Percentiles rank a stretch among this genome's conserved stretches.
Evolutionary conservation across 2,113 vertebrate species (phyloP).

Genomic region (Onychostruthus taczanowskii): DNA sequence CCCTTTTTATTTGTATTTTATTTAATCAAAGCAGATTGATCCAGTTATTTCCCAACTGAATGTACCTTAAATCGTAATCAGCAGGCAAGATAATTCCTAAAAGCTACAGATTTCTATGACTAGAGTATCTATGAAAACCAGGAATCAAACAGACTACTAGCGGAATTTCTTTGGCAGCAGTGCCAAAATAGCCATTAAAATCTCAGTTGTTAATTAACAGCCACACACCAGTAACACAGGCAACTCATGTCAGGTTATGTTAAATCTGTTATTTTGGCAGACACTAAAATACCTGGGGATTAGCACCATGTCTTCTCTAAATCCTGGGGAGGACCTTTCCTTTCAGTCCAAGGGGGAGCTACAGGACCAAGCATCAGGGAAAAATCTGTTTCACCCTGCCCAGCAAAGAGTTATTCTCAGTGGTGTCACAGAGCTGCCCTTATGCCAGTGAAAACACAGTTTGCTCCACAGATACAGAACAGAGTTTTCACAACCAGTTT

Average conservation of each 20-base stretch:
- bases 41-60: not conserved
- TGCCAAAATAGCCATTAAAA: not conserved
- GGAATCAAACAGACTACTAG: not conserved
- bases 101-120: not conserved
- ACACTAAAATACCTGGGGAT: not conserved
- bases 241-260: not conserved
- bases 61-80: not conserved
- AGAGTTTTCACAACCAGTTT: not conserved
- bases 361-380: not conserved
- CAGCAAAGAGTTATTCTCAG: not conserved
- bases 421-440: not conserved
- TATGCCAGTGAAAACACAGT: not conserved
- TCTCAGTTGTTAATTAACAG: not conserved
- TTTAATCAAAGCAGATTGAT: not conserved
- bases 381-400: not conserved
- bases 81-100: not conserved
- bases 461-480: not conserved
- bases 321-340: not conserved
- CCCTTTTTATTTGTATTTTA: not conserved
- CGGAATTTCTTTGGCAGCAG: not conserved
- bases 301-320: not conserved
- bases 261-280: not conserved
- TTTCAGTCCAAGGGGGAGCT: not conserved
- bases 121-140: not conserved
- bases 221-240: not conserved